These are phyloP conservation scores for Cheilosia vulpina DNA, from an alignment of 2,888 invertebrate species.

Conservation along the genomic window DNA sequence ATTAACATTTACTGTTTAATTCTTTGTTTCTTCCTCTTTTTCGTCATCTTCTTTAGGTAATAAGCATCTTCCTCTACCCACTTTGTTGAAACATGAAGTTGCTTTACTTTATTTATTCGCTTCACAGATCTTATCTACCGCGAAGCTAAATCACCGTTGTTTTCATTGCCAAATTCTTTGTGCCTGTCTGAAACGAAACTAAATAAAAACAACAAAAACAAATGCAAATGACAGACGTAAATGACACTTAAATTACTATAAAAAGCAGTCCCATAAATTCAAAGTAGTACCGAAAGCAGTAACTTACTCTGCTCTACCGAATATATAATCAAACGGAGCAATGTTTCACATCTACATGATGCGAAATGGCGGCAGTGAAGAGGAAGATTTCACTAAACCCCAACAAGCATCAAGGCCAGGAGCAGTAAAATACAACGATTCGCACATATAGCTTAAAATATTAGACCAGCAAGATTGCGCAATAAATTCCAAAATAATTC, in stretches of 20 bases:
- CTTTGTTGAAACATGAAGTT: constrained; percentile 4
- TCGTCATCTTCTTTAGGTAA: neutral
- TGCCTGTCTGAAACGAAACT: neutral
- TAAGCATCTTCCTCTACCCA: constrained; percentile 15
- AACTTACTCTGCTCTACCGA: neutral
- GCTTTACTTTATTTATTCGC: constrained; percentile 19
- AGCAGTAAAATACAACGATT: constrained; percentile 14
- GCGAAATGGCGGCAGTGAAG: constrained; percentile 23
- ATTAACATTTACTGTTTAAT: constrained; percentile 1
- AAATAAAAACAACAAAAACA: neutral
- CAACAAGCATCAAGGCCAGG: constrained; percentile 35
- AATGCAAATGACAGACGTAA: constrained; percentile 46
- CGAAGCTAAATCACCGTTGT: constrained; percentile 27
- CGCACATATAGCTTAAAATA: constrained; percentile 29
- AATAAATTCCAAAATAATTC: constrained; percentile 26
- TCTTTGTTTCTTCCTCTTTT: neutral
- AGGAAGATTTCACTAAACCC: constrained; percentile 23
- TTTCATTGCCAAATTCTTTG: constrained; percentile 58
- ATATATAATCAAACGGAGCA: constrained; percentile 17
- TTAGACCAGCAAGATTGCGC: constrained; percentile 20
- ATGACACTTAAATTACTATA: constrained; percentile 21
- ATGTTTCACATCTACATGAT: constrained; percentile 20
- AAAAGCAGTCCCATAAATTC: constrained; percentile 48
- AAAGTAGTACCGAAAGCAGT: constrained; percentile 14
- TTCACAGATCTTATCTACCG: constrained; percentile 23